Percentiles rank a stretch among this genome's conserved stretches.
Evolutionary conservation across 53 echinoderm and acorn worm genomes (phyloP).

Genomic region (Arbacia lixula): DNA sequence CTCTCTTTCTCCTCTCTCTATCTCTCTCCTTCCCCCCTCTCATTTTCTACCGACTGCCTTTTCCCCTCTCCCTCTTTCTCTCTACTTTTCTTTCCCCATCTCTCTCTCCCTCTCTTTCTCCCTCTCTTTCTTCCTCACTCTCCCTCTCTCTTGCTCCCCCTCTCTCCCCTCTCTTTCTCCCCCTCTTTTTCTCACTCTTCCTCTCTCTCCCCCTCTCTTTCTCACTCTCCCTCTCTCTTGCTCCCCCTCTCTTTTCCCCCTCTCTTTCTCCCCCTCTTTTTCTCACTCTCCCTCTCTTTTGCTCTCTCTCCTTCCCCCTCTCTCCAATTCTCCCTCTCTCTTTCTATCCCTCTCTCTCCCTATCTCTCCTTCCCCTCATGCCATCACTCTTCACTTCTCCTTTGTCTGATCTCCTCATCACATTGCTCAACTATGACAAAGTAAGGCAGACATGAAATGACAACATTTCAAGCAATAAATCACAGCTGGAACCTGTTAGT

Average conservation of each 20-base stretch:
- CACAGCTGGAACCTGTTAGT: no score
- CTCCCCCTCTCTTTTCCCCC: not conserved
- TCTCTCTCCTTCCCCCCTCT: not conserved
- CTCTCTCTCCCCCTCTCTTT: not conserved
- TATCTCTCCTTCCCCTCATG: not conserved
- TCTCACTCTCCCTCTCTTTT: not conserved
- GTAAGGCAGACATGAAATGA: no score
- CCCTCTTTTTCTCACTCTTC: not conserved
- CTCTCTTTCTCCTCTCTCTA: not conserved
- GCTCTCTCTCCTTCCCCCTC: not conserved
- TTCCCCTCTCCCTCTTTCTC: not conserved
- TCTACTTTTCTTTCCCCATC: not conserved
- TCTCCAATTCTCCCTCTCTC: not conserved
- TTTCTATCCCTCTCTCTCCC: not conserved
- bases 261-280: not conserved
- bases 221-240: not conserved
- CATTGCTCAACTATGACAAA: no score
- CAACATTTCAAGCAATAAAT: no score
- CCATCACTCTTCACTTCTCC: not conserved
- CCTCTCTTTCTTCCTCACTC: not conserved
- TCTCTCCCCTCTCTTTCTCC: not conserved
- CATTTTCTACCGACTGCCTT: not conserved
- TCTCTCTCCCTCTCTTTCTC: not conserved
- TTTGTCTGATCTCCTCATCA: no score
- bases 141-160: not conserved